Evolutionary conservation across 1,140 invertebrate genomes (phyloP).

Genomic region (Patella vulgata): DNA sequence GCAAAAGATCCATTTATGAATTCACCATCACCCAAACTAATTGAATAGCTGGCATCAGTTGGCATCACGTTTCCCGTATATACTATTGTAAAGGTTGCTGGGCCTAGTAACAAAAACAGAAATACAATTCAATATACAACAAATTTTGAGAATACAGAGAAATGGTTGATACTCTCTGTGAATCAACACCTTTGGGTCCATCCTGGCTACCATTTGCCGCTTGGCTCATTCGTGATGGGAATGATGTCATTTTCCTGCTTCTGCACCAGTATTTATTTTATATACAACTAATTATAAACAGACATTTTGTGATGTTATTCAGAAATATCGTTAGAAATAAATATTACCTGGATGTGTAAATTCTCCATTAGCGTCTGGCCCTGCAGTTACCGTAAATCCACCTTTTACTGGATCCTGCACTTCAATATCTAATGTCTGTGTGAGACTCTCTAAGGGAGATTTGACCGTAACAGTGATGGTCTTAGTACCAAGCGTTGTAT

Average conservation of each 20-base stretch:
- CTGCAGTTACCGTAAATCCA: slow-evolving; percentile 19
- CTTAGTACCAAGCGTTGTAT: slow-evolving; percentile 26
- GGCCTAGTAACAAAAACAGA: slow-evolving; percentile 15
- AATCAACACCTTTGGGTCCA: too few relatives aligned
- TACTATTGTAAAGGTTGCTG: slow-evolving; percentile 14
- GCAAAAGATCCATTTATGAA: background rate
- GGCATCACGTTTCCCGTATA: slow-evolving; percentile 29
- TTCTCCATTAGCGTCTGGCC: slow-evolving; percentile 1
- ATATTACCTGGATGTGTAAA: too few relatives aligned
- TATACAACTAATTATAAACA: too few relatives aligned
- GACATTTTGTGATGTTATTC: too few relatives aligned
- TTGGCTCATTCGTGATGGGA: too few relatives aligned
- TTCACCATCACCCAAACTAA: slow-evolving; percentile 38
- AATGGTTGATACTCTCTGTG: too few relatives aligned
- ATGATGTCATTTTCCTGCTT: too few relatives aligned
- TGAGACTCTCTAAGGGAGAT: slow-evolving; percentile 38
- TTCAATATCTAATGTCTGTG: slow-evolving; percentile 26
- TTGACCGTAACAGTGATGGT: slow-evolving; percentile 43
- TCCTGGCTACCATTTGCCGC: too few relatives aligned
- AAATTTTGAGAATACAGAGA: too few relatives aligned
- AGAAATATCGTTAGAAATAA: too few relatives aligned
- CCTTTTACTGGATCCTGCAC: slow-evolving; percentile 45
- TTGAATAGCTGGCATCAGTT: slow-evolving; percentile 21
- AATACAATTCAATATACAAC: too few relatives aligned
- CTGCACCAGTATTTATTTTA: too few relatives aligned